These are phyloP conservation scores for Cynopterus sphinx DNA, from an alignment of 2,797 vertebrate species.

Conservation along the genomic window DNA sequence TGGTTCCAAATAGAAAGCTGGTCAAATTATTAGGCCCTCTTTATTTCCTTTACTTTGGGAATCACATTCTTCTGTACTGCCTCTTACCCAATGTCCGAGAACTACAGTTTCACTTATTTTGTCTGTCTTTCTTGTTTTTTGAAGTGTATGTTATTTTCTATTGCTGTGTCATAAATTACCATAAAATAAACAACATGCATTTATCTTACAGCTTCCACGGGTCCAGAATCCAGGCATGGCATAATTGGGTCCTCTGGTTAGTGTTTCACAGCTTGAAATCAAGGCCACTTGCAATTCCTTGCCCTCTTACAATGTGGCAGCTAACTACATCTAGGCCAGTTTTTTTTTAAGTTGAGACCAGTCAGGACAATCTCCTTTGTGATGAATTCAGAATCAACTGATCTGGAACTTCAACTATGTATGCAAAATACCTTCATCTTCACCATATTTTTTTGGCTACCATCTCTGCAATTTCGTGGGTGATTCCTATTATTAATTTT, in stretches of 20 bases:
- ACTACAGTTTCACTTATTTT: not conserved
- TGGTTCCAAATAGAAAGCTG: not conserved
- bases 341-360: not conserved
- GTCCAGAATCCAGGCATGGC: not conserved
- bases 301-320: not conserved
- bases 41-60: not conserved
- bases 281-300: not conserved
- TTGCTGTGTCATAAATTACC: not conserved
- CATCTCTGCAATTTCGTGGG: no score
- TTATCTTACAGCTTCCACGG: not conserved
- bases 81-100: not conserved
- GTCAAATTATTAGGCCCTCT: not conserved
- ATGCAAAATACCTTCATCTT: not conserved
- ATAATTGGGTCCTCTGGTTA: not conserved
- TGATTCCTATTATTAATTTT: no score
- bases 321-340: not conserved
- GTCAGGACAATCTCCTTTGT: not conserved
- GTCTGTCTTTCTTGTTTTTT: not conserved
- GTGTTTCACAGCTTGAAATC: not conserved
- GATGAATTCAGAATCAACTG: not conserved
- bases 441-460: not conserved
- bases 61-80: not conserved
- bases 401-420: not conserved
- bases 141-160: not conserved
- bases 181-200: not conserved